Base-by-base conservation (phyloP, 2,113 vertebrate genomes). In the Leptosomus discolor region DNA sequence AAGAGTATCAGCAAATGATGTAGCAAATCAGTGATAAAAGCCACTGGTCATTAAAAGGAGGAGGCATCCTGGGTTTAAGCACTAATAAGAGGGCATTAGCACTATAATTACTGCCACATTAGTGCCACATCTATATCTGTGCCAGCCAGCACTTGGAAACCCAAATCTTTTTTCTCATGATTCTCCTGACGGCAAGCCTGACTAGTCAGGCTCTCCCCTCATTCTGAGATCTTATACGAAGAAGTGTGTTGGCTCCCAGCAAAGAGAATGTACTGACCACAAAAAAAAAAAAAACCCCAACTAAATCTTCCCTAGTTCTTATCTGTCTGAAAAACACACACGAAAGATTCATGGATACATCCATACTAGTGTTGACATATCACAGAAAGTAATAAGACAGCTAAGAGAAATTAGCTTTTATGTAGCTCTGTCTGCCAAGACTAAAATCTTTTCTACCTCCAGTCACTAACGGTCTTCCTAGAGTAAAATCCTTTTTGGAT, bases 381-480 rank as follows among this genome's bases (percentile, higher is more conserved):
- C 80, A 94, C 50, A 96, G 91, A 94, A 92, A 95, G 78, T 77
- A 97, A 2, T 73, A 79, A 87, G 77, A 87, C 77, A 94, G 81
- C 48, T 91, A 91, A 71, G 53, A 93, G 53, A 91, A 96, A 92
- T 92, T 50, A 88, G 57, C 61, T 91, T 96, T 91, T 88, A 75
- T 29, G 63, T 85, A 79, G 50, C 61, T 94, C 14, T 48, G 37
- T 76, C 73, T 97, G 95, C 92, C 94, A 97, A 95, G 74, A 91
- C 74, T 73, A 95, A 95, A 94, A 91, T 89, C 69, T 91, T 73
- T 82, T 85, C 65, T 45, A 78, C 74, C 74, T 94, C n/a, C 84
- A 92, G 65, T 79, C 53, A 90, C 77, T 71, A 82, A 87, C 37
- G 83, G 80, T 94, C 88, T 94, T 94, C 32, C 77, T 82, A 87